Evolutionary conservation across 1,140 invertebrate genomes (phyloP).

Genomic region (Apis laboriosa): DNA sequence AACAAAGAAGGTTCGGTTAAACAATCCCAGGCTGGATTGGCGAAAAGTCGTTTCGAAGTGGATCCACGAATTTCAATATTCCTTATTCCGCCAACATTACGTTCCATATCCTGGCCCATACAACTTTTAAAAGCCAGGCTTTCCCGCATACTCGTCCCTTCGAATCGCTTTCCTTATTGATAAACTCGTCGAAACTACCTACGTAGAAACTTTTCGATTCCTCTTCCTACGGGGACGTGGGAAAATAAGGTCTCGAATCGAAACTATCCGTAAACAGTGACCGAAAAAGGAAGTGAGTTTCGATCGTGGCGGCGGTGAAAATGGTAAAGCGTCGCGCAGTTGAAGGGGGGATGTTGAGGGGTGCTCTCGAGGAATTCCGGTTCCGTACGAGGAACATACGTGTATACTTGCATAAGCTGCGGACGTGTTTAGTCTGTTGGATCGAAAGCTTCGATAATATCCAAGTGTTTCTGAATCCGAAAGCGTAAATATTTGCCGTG

Average conservation of each 20-base stretch:
- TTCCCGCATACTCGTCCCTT: not conserved
- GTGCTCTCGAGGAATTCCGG: not conserved
- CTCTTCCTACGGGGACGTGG: not conserved
- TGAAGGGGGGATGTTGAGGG: not conserved
- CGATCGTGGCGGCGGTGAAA: not conserved
- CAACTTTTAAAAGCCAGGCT: slow-evolving; percentile 33
- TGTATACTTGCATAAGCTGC: not conserved
- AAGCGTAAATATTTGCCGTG: not conserved
- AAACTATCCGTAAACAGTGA: not conserved
- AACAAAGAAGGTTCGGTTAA: not conserved
- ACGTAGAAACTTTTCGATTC: slow-evolving; percentile 10
- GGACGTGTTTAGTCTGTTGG: not conserved
- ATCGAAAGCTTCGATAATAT: not conserved
- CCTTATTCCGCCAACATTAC: slow-evolving; percentile 30
- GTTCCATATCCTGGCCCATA: not conserved
- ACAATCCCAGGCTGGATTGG: not conserved
- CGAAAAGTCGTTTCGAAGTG: slow-evolving; percentile 26
- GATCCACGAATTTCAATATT: slow-evolving; percentile 30
- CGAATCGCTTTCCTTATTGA: slow-evolving; percentile 17
- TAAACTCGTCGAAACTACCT: slow-evolving; percentile 18
- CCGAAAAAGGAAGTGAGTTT: not conserved
- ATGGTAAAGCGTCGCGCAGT: not conserved
- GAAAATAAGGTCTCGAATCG: not conserved
- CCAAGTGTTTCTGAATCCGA: not conserved
- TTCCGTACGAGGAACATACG: not conserved